A percentile compares a stretch with the other conserved stretches of the same genome.
Conservation (phyloP, 2,888 invertebrate genomes). For the Pseudolycoriella hygida region DNA sequence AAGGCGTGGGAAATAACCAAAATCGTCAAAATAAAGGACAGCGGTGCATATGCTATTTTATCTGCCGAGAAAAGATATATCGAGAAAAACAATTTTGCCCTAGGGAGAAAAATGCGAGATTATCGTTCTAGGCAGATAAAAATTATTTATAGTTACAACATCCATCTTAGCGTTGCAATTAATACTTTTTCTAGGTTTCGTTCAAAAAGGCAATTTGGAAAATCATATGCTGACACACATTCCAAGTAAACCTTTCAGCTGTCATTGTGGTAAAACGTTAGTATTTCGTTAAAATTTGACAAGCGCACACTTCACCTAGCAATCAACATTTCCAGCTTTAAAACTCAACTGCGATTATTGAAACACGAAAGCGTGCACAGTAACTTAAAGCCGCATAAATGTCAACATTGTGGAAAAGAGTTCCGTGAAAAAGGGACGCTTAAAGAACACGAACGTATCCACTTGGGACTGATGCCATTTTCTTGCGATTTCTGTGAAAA, state of each 20-base stretch:
- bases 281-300: too few species aligned
- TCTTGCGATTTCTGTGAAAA: slow-evolving; percentile 59
- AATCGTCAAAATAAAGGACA: too few species aligned
- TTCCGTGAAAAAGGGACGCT: slow-evolving; percentile 53
- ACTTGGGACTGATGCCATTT: slow-evolving; percentile 63
- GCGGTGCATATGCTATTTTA: too few species aligned
- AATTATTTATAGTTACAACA: too few species aligned
- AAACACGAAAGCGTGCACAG: slow-evolving; percentile 38
- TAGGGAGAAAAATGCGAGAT: too few species aligned
- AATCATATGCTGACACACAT: slow-evolving; percentile 34
- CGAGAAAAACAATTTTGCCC: too few species aligned
- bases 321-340: slow-evolving; percentile 16
- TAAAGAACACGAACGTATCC: slow-evolving; percentile 55
- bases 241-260: slow-evolving; percentile 27
- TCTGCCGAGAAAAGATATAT: too few species aligned
- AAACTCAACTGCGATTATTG: slow-evolving; percentile 15
- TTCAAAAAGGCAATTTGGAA: slow-evolving; percentile 30
- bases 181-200: slow-evolving; percentile 33
- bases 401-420: slow-evolving; percentile 39
- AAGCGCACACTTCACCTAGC: too few species aligned
- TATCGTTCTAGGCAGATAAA: too few species aligned
- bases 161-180: too few species aligned
- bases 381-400: slow-evolving; percentile 40
- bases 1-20: too few species aligned
- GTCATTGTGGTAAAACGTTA: slow-evolving; percentile 29